Evolutionary conservation across 2,888 invertebrate species (phyloP), one percentile per base, ranked within the genome.

Genomic region (Drosophila niveifrons): DNA sequence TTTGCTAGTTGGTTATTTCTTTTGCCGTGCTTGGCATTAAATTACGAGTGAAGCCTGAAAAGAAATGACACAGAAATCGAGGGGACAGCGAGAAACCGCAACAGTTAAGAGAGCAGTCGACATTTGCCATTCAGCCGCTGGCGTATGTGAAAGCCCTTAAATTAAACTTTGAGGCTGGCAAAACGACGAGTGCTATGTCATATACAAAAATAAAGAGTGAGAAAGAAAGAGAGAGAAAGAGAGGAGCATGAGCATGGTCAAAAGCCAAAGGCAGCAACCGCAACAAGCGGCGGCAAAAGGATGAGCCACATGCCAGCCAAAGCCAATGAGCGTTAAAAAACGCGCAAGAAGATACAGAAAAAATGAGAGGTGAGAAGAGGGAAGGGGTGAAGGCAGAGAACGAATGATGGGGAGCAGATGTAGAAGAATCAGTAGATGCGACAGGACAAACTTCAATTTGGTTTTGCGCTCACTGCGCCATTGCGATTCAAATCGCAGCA

Each of bases 401-500:
- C 10, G 3, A n/a, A n/a, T 31, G 23, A 7, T 46, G 46, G 28
- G 34, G 55, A 28, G 58, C 48, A 63, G 53, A 34, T 41, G 57
- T 47, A 52, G 15, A 61, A 43, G 75, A 77, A 65, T 65, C 68
- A 52, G 66, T 61, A 61, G 67, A 68, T 57, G 72, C 76, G 72
- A 75, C 53, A 66, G 72, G 44, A 48, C 72, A 73, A 83, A 83
- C 83, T 87, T 84, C 83, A 84, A 87, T 83, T 83, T 84, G 85
- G 83, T 81, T 73, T 73, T 77, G 67, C 64, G 66, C 65, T 65
- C 67, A 61, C 23, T 66, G 64, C 71, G 67, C 71, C 72, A 78
- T 74, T 84, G 87, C 82, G 88, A 87, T 83, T 83, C 85, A 87
- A 83, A 83, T 83, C 88, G 84, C 81, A 56, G 87, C 78, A 62